phyloP scores from a whole-genome alignment of 2,797 vertebrate genomes.

The Phoebastria nigripes region DNA sequence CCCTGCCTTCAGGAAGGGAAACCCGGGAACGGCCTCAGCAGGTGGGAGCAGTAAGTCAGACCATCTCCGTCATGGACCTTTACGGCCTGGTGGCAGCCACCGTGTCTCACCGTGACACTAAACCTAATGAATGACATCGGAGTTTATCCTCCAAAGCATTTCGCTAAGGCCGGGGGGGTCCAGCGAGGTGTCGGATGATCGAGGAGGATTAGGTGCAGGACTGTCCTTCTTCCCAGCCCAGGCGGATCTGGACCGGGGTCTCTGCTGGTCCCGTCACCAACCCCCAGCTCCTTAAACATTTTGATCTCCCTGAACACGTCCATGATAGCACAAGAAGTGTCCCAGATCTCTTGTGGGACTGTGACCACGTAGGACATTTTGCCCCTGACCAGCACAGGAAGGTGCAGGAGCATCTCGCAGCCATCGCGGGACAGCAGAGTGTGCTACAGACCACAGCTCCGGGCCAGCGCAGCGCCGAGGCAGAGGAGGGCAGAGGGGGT shows the following conservation, averaged over 20 bases:
- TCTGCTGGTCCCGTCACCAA: neutral
- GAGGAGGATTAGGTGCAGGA: neutral
- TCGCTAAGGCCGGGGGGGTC: neutral
- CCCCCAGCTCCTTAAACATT: neutral
- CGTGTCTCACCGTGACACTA: neutral
- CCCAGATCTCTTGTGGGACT: neutral
- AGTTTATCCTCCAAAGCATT: neutral
- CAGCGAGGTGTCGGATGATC: neutral
- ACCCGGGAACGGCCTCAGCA: accelerated
- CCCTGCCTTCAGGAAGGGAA: neutral
- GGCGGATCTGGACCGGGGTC: neutral
- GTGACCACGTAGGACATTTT: neutral
- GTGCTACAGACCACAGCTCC: neutral
- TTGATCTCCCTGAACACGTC: neutral
- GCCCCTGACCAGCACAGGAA: neutral
- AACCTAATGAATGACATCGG: neutral
- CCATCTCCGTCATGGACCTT: neutral
- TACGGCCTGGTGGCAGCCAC: neutral
- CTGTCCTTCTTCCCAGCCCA: neutral
- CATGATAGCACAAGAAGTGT: neutral
- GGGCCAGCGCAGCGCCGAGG: neutral
- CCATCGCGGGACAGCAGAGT: neutral
- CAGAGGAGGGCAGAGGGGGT: neutral
- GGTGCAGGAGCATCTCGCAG: neutral
- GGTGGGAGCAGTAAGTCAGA: neutral